Base-by-base conservation (phyloP, 2,888 invertebrate species). In the Hyalella azteca region DNA sequence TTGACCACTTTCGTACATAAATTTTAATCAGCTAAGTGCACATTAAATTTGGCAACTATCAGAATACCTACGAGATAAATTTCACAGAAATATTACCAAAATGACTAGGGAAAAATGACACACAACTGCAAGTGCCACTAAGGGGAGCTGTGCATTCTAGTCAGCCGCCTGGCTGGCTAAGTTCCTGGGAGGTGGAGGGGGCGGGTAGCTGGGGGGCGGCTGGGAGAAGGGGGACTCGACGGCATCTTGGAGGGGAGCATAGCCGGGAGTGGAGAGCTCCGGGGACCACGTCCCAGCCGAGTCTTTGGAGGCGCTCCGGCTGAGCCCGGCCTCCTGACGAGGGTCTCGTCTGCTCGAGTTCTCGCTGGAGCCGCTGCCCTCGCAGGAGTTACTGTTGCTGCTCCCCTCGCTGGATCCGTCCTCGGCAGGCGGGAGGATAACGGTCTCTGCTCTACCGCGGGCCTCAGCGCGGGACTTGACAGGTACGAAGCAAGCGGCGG, bases 181-280 rank as follows among this genome's bases (percentile, higher is more conserved):
- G 45, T 75, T 75, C 22, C 48, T 80, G 41, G 73, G 76, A 26
- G 66, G 66, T 11, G 78, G 78, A 3, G 78, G 78, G 5, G 78
- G 73, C 7, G 78, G 59, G 48, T 78, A 73, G 49, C 73, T 36
- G 11, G 78, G 73, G 3, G 82, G 80, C 13, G 40, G 48, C 40
- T 78, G 79, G 54, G 81, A 79, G 36, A 78, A 77, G 48, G 82
- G 81, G 11, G 82, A 82, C 39, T 78, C 54, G 15, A 80, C 81
- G 26, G 82, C 79, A 73, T 82, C 79, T 39, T 79, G 73, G n/a
- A 82, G 66, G 39, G 81, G 82, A 11, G 81, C 82, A 76, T 82
- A 82, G 39, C 79, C 82, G 19, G 82, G 82, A 15, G 82, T 82
- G 49, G 79, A 78, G 49, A 79, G 80, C 26, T 82, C 82, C n/a